Conservation (phyloP, 2,113 vertebrate species). For the Neogobius melanostomus region DNA sequence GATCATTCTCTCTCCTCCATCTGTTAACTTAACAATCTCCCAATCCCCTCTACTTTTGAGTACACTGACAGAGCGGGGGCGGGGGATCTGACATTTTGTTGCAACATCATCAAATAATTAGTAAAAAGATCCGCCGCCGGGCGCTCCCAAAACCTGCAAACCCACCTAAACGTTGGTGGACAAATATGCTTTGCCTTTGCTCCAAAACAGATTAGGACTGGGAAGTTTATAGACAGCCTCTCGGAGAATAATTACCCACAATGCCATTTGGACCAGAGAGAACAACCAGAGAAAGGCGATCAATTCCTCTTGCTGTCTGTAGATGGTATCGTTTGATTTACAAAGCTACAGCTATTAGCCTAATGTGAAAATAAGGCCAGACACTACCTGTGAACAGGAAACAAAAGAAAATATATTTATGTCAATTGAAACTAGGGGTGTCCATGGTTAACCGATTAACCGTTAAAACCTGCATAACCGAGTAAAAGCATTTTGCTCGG, state of each 20-base stretch:
- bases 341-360: background rate
- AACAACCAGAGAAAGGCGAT: background rate
- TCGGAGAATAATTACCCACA: constrained; percentile 48
- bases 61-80: no score
- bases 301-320: background rate
- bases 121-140: no score
- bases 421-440: no score
- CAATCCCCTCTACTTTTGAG: no score
- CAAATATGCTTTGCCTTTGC: constrained; percentile 52
- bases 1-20: background rate
- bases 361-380: no score
- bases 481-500: no score
- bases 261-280: constrained; percentile 43
- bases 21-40: background rate
- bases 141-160: background rate
- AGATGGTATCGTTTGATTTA: background rate
- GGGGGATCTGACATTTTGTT: no score
- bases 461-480: no score
- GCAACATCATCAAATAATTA: no score
- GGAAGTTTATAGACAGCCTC: constrained; percentile 46
- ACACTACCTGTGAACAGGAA: no score
- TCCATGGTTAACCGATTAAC: no score
- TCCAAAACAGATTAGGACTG: constrained; percentile 55
- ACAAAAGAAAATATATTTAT: no score
- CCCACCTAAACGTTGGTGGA: constrained; percentile 51